These are phyloP conservation scores for Agelaius phoeniceus DNA, from an alignment of 2,113 vertebrate species.

Conservation along the genomic window DNA sequence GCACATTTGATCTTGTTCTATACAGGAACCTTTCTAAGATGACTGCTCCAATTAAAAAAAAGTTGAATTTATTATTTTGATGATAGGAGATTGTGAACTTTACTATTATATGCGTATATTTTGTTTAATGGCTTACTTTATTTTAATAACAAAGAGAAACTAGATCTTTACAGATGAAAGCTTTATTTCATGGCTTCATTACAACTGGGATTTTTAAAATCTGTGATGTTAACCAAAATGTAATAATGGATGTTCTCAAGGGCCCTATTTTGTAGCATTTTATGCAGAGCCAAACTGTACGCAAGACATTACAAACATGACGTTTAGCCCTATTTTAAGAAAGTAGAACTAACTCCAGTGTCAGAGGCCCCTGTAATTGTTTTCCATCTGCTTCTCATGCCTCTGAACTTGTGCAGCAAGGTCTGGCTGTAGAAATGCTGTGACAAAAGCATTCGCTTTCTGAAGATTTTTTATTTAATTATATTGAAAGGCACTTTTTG, in stretches of 20 bases:
- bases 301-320: constrained; percentile 50
- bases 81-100: constrained; percentile 62
- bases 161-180: constrained; percentile 78
- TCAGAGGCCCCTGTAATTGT: constrained; percentile 48
- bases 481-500: constrained; percentile 18
- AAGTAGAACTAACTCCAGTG: constrained; percentile 16
- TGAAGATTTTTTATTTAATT: constrained; percentile 34
- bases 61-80: constrained; percentile 58
- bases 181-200: constrained; percentile 55
- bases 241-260: constrained; percentile 76
- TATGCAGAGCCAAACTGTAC: constrained; percentile 49
- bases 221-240: constrained; percentile 79
- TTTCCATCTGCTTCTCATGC: background rate
- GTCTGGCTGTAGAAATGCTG: constrained; percentile 1
- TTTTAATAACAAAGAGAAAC: constrained; percentile 81
- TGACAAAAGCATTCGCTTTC: constrained; percentile 18
- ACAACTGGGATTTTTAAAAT: constrained; percentile 74
- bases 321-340: constrained; percentile 62
- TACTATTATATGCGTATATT: constrained; percentile 69
- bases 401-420: constrained; percentile 4
- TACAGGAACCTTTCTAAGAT: constrained; percentile 13
- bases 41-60: constrained; percentile 55
- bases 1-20: constrained; percentile 46
- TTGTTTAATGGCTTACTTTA: constrained; percentile 77
- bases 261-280: constrained; percentile 73